Evolutionary conservation across 2,113 vertebrate species (phyloP).

Genomic region (Hymenochirus boettgeri): DNA sequence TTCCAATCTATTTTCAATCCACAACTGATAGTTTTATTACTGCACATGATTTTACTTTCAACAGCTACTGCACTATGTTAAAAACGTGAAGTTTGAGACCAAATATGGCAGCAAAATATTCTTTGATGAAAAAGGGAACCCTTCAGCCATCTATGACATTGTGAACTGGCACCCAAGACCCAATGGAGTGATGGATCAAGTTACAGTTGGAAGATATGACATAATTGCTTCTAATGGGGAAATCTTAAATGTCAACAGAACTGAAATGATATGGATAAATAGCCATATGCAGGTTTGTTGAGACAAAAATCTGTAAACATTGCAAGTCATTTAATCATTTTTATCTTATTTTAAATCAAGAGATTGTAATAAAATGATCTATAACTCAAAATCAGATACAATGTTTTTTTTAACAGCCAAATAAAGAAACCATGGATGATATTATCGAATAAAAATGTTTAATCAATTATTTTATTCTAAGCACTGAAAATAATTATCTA

Average conservation of each 20-base stretch:
- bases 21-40: too few relatives aligned
- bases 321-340: too few relatives aligned
- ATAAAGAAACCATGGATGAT: too few relatives aligned
- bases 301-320: too few relatives aligned
- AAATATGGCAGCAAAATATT: constrained; percentile 16
- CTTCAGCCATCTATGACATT: constrained; percentile 2
- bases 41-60: neutral
- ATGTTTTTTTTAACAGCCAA: too few relatives aligned
- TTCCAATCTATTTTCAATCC: neutral
- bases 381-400: too few relatives aligned
- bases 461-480: too few relatives aligned
- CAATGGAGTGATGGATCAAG: neutral
- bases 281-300: neutral
- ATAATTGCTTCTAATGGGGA: neutral
- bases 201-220: neutral
- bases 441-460: too few relatives aligned
- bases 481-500: too few relatives aligned
- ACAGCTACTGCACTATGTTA: constrained; percentile 16
- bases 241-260: neutral
- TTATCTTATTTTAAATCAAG: too few relatives aligned
- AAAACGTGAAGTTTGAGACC: neutral
- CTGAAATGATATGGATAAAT: neutral
- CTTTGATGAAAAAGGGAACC: constrained; percentile 22
- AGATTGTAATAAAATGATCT: too few relatives aligned
- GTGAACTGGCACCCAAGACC: neutral